A percentile compares a stretch with the other conserved stretches of the same genome.
Evolutionary conservation across 2,888 invertebrate species (phyloP).

Genomic region (Sinodicranocentrus sp.): DNA sequence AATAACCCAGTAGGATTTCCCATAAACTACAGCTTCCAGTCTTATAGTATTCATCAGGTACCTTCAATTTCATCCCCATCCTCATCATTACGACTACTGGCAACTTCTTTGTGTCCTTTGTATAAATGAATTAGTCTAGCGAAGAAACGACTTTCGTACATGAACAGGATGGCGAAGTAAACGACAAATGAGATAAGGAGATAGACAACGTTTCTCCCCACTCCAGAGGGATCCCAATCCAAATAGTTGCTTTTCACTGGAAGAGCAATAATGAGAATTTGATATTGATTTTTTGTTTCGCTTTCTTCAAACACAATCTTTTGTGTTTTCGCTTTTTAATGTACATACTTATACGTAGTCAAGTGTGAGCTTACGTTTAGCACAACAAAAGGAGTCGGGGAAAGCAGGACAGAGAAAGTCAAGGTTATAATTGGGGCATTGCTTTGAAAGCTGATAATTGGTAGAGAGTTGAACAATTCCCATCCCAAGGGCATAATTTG

Average conservation of each 20-base stretch:
- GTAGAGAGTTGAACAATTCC: conserved; percentile 79
- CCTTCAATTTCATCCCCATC: conserved; percentile 53
- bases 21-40: too few relatives aligned
- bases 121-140: conserved; percentile 78
- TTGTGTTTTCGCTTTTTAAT: too few relatives aligned
- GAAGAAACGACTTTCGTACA: conserved; percentile 76
- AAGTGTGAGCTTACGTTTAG: conserved; percentile 50
- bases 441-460: conserved; percentile 78
- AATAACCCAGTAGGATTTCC: too few relatives aligned
- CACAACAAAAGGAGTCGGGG: conserved; percentile 61
- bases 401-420: conserved; percentile 67
- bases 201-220: conserved; percentile 82
- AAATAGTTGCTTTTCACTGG: conserved; percentile 81
- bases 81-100: background rate
- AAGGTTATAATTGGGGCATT: conserved; percentile 77
- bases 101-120: conserved; percentile 72
- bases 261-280: background rate
- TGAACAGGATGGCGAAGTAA: conserved; percentile 82
- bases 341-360: too few relatives aligned
- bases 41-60: too few relatives aligned
- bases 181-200: conserved; percentile 82
- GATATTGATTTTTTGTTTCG: too few relatives aligned
- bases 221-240: conserved; percentile 85
- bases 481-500: conserved; percentile 84
- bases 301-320: too few relatives aligned